Evolutionary conservation across 2,113 vertebrate genomes (phyloP).

Genomic region (Mixornis gularis): DNA sequence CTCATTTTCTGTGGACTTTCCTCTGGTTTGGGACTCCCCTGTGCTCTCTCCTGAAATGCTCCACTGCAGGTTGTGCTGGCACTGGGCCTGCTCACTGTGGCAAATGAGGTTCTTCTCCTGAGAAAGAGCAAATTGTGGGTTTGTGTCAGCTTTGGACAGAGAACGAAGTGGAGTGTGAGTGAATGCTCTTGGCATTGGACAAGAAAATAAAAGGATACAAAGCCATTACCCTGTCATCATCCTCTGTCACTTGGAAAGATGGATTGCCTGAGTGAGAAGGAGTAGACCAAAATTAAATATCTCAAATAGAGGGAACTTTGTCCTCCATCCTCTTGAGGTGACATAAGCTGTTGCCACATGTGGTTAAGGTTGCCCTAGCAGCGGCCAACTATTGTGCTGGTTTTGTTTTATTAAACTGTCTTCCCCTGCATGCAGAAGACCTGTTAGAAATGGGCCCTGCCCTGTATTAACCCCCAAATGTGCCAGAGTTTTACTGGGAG

Average conservation of each 20-base stretch:
- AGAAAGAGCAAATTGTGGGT: background rate
- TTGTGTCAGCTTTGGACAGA: background rate
- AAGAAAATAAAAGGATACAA: background rate
- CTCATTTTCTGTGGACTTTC: background rate
- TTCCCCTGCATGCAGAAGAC: background rate
- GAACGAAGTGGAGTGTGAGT: background rate
- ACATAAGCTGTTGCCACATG: rapidly evolving
- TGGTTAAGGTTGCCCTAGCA: background rate
- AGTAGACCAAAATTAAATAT: background rate
- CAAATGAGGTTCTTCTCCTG: background rate
- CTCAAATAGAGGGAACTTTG: background rate
- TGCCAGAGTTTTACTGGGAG: background rate
- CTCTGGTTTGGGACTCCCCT: background rate
- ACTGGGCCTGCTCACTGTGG: background rate
- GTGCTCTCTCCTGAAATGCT: no score
- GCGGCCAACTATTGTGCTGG: rapidly evolving
- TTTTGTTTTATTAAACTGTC: background rate
- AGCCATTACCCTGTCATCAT: background rate
- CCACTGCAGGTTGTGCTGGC: background rate
- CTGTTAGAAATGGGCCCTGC: background rate
- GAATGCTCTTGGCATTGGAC: background rate
- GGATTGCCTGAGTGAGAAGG: background rate
- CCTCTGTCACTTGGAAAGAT: background rate
- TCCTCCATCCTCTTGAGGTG: background rate
- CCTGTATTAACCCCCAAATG: background rate